A percentile compares a stretch with the other conserved stretches of the same genome.
phyloP scores from a whole-genome alignment of 2,888 invertebrate genomes.

The Hydrotaea cyrtoneurina region DNA sequence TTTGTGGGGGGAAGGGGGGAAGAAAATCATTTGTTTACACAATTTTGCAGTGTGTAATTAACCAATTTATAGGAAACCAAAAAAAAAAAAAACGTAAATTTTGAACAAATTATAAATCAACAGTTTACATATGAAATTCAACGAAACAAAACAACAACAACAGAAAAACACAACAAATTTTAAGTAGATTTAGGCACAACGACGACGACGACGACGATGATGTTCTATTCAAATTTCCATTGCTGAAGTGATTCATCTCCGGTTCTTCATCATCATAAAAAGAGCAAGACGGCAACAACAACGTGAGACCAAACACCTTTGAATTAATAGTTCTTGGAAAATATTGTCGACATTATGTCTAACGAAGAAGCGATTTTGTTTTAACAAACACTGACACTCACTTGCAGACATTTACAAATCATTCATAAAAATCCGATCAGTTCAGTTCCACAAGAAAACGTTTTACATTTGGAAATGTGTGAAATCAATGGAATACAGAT shows the following conservation, averaged over 20 bases:
- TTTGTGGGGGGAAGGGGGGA: slow-evolving; percentile 74
- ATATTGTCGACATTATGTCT: slow-evolving; percentile 78
- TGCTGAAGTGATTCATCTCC: background rate
- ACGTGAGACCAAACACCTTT: slow-evolving; percentile 53
- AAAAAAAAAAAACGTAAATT: slow-evolving; percentile 76
- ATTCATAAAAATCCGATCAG: slow-evolving; percentile 39
- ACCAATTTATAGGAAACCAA: slow-evolving; percentile 77
- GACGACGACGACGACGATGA: no score
- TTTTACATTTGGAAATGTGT: slow-evolving; percentile 34
- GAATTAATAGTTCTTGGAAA: slow-evolving; percentile 74
- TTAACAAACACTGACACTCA: no score
- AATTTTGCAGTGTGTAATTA: slow-evolving; percentile 75
- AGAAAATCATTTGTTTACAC: slow-evolving; percentile 75
- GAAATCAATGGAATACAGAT: slow-evolving; percentile 4
- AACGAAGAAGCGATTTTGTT: slow-evolving; percentile 45
- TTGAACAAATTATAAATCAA: slow-evolving; percentile 72
- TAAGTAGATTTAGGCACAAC: slow-evolving; percentile 21
- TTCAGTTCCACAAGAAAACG: slow-evolving; percentile 1
- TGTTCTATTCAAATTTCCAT: no score
- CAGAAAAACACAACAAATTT: slow-evolving; percentile 35
- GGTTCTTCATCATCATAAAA: background rate
- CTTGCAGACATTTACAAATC: slow-evolving; percentile 38
- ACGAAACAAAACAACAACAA: slow-evolving; percentile 34
- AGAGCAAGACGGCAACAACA: no score
- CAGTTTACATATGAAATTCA: slow-evolving; percentile 43